Conservation (phyloP, 1,140 invertebrate genomes). For the Bacillus rossius region DNA sequence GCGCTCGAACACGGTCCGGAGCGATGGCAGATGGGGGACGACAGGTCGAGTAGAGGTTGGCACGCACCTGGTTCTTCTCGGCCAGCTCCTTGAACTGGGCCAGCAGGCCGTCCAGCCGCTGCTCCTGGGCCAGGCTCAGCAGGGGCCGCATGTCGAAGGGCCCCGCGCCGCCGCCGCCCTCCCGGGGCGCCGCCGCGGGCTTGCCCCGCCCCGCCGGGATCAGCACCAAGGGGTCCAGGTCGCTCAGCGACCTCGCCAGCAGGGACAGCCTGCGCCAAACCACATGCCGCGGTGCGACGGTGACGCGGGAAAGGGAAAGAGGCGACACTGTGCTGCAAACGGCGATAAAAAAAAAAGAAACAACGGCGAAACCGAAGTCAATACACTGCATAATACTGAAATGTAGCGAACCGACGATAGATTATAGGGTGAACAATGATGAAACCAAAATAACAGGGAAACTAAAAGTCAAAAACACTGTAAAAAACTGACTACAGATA, state of each 20-base stretch:
- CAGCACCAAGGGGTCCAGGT: slow-evolving; percentile 43
- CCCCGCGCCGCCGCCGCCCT: background rate
- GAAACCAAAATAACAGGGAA: too few relatives aligned
- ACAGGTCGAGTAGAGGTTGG: too few relatives aligned
- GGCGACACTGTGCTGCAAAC: background rate
- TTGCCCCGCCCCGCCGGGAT: slow-evolving; percentile 22
- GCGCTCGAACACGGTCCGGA: too few relatives aligned
- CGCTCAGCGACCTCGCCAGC: slow-evolving; percentile 42
- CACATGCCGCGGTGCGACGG: too few relatives aligned
- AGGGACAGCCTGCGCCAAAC: slow-evolving; percentile 34
- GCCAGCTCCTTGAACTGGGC: slow-evolving; percentile 40
- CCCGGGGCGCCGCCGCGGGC: background rate
- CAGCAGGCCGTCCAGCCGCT: slow-evolving; percentile 46
- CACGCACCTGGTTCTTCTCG: slow-evolving; percentile 22
- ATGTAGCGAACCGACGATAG: too few relatives aligned
- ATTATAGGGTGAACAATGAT: too few relatives aligned
- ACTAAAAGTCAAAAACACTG: too few relatives aligned
- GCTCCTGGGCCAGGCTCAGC: slow-evolving; percentile 44
- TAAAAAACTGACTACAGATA: too few relatives aligned
- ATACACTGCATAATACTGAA: background rate
- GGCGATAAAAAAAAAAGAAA: background rate
- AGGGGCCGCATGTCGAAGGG: slow-evolving; percentile 29
- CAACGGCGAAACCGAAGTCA: background rate
- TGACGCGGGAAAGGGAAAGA: background rate
- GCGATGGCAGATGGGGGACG: too few relatives aligned